Evolutionary conservation across 2,797 vertebrate species (phyloP), one percentile per base, ranked within the genome.

Genomic region (Pantherophis vulpinus): DNA sequence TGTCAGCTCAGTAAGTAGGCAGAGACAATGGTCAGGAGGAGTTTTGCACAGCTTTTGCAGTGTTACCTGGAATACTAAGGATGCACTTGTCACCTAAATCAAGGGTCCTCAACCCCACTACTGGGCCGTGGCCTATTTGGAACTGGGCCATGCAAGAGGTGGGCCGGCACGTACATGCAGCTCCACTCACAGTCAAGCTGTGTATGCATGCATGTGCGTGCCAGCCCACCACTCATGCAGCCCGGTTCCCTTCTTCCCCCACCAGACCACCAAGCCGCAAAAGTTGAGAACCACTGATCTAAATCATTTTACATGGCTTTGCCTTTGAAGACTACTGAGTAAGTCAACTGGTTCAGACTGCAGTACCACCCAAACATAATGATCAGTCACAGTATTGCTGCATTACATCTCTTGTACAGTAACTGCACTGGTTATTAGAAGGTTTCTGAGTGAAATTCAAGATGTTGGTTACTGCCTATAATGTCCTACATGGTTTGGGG

Each of bases 61-160:
- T 32, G 29, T 16, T 70, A 2, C 66, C 66, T 70, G 13, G 66
- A 70, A 70, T 32, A 70, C 6, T 59, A 59, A 20, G 29, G 66
- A 70, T 32, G n/a, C 66, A 32, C n/a, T 32, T 70, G 66, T 14
- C 66, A 70, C 1, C 5, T 7, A 70, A 32, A 23, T 23, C 5
- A 20, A 4, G 16, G 58, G 4, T 20, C 58, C 18, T 4, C 58
- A 59, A 59, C 5, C 18, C 5, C 58, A 59, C 58, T 23, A 59
- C 58, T 1, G 20, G 18, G 58, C 5, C 0, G 1, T 4, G 14
- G 13, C 14, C 56, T 5, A 16, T 5, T 58, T 58, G 4, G 56
- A 58, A 58, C 4, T 58, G 16, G 16, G 1, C 14, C 16, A 1
- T 5, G 0, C 1, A 58, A 58, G 56, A 58, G 5, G 16, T 58